Base-by-base conservation (phyloP, 1,140 invertebrate species). In the Ptiloglossa arizonensis region DNA sequence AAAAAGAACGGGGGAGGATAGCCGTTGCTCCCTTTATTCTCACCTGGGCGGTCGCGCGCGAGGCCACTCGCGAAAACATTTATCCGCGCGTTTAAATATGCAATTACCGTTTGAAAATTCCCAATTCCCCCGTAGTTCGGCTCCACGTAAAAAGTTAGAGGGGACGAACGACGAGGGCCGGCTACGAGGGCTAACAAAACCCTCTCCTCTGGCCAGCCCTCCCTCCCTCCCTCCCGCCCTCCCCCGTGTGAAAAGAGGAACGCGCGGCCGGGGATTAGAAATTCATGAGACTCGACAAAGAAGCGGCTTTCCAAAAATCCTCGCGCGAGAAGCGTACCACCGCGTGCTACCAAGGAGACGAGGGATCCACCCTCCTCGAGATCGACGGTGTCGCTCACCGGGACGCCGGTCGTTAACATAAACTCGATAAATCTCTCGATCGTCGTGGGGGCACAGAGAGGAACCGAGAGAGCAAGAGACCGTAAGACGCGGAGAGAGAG, bases 381-480 rank as follows among this genome's bases (percentile, higher is more conserved):
- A 70, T 70, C 56, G 19, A 35, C 41, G 9, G 17, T 41, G 66
- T 69, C 52, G 38, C 35, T 27, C 17, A 4, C 15, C 9, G 5
- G 67, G 24, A 44, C 17, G 27, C 24, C n/a, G 24, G 11, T 41
- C 44, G 35, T 68, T 74, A 74, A 68, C 77, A 57, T 80, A 79
- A 81, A 81, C 54, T 66, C 82, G 80, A 84, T 84, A 75, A 82
- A 84, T 84, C 82, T 84, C 82, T 82, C 59, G 71, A 70, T 73
- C 70, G 70, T 57, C 71, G 66, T 13, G 19, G 48, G 59, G 56
- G 44, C 50, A 69, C 48, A 70, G 46, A 22, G n/a, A n/a, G n/a
- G n/a, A n/a, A n/a, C n/a, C n/a, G n/a, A n/a, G n/a, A n/a, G n/a
- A n/a, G n/a, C n/a, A n/a, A n/a, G n/a, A n/a, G n/a, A n/a, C n/a